Evolutionary conservation across 2,888 invertebrate species (phyloP).

Genomic region (Eledone cirrhosa): DNA sequence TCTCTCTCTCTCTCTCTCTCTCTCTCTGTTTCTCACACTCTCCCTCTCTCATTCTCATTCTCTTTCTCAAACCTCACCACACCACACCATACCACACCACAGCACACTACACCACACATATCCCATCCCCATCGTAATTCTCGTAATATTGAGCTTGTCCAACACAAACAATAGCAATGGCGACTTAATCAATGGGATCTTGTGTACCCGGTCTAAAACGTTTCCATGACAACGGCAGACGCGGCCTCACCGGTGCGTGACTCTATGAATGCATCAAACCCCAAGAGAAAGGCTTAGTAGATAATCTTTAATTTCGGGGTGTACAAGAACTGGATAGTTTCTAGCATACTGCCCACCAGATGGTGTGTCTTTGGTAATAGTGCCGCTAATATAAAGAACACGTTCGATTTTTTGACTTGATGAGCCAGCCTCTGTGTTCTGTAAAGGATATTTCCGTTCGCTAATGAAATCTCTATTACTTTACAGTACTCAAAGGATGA

Average conservation of each 20-base stretch:
- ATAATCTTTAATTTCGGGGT: background rate
- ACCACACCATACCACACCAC: background rate
- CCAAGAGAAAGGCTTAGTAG: background rate
- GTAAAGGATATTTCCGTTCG: slow-evolving; percentile 17
- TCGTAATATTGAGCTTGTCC: background rate
- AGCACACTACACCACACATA: background rate
- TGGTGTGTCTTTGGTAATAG: background rate
- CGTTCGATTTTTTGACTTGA: slow-evolving; percentile 23
- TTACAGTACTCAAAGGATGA: background rate
- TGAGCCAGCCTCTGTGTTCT: slow-evolving; percentile 10
- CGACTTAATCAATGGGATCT: background rate
- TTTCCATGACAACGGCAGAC: slow-evolving; percentile 17
- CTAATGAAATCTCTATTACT: slow-evolving; percentile 16
- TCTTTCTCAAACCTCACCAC: background rate
- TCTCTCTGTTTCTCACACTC: too few species aligned
- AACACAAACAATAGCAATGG: background rate
- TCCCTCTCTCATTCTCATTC: background rate
- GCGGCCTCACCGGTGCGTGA: slow-evolving; percentile 1
- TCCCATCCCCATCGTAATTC: background rate
- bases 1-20: background rate
- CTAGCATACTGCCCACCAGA: slow-evolving; percentile 10
- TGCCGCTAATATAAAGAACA: slow-evolving; percentile 7
- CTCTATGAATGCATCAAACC: background rate
- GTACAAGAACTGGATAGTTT: background rate
- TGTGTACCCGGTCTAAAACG: background rate